Conservation (phyloP, 2,888 invertebrate species). For the Ferrisia virgata region DNA sequence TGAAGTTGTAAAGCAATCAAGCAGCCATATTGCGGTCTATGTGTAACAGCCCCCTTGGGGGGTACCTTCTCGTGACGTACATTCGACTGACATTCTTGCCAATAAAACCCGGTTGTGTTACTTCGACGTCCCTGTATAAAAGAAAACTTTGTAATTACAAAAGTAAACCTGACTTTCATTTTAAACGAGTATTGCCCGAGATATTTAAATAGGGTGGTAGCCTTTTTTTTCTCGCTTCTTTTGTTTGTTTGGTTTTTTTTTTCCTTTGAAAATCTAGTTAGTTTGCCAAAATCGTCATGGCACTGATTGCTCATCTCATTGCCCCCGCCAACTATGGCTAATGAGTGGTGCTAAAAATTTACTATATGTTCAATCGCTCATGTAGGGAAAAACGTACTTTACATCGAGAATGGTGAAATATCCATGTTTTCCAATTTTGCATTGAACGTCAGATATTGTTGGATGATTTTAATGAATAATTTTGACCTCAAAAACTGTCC, state of each 20-base stretch:
- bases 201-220: not conserved
- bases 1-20: constrained; percentile 47
- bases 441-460: no score
- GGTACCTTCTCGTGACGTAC: constrained; percentile 44
- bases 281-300: not conserved
- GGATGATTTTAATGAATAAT: no score
- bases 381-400: no score
- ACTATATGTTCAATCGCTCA: no score
- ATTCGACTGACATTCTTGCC: constrained; percentile 43
- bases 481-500: no score
- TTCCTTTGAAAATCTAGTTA: not conserved
- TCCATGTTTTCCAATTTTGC: no score
- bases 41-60: constrained; percentile 46
- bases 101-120: constrained; percentile 36
- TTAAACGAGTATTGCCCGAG: constrained; percentile 6
- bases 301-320: no score
- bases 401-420: no score
- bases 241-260: not conserved
- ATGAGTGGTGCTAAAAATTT: no score
- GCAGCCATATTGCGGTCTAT: constrained; percentile 47
- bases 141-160: constrained; percentile 44
- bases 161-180: constrained; percentile 44
- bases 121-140: not conserved
- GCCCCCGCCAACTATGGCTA: no score
- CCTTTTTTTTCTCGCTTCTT: no score